Percentiles rank a stretch among this genome's conserved stretches.
phyloP scores from a whole-genome alignment of 2,888 invertebrate species.

The Alentia gelatinosa region DNA sequence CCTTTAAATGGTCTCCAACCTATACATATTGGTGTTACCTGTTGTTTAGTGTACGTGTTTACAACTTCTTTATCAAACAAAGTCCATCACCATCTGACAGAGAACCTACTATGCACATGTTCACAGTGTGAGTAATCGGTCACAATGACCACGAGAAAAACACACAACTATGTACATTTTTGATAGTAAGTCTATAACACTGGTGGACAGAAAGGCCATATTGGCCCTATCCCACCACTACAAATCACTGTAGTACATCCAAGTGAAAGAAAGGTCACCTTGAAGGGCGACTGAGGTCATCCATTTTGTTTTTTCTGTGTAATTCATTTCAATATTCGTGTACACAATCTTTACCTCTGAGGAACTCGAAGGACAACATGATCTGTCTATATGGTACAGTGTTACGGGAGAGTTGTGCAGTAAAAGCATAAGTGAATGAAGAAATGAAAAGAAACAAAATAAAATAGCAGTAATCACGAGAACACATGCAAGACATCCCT shows the following conservation, averaged over 20 bases:
- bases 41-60: no score
- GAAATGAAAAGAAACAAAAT: neutral
- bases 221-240: neutral
- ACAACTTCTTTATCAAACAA: neutral
- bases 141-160: slow-evolving; percentile 12
- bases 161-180: slow-evolving; percentile 19
- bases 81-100: neutral
- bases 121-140: slow-evolving; percentile 19
- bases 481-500: neutral
- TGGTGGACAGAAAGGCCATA: neutral
- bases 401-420: neutral
- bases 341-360: neutral
- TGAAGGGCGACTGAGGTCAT: slow-evolving; percentile 38
- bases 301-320: neutral
- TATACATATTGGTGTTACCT: no score
- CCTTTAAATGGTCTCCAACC: no score
- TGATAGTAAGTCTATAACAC: slow-evolving; percentile 42
- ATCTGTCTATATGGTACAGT: neutral
- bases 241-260: slow-evolving; percentile 29
- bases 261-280: slow-evolving; percentile 37
- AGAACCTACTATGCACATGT: neutral
- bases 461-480: neutral
- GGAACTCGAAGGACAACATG: neutral
- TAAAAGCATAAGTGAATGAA: neutral
- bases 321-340: neutral